phyloP scores from a whole-genome alignment of 2,797 vertebrate genomes.

The Parauchenoglanis ngamensis region DNA sequence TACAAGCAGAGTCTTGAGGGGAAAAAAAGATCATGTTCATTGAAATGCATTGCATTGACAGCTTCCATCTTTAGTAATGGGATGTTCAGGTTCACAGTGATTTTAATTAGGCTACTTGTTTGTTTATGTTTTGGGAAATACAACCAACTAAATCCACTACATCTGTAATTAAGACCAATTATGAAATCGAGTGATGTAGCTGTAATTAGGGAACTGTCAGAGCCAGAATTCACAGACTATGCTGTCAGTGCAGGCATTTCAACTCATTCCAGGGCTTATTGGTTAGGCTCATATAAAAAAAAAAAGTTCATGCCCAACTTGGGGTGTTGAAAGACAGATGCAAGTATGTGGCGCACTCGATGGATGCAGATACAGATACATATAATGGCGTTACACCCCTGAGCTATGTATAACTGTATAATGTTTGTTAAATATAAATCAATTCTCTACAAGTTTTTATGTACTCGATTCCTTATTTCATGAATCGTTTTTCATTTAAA shows the following conservation, averaged over 20 bases:
- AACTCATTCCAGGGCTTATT: not conserved
- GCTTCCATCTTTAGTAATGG: not conserved
- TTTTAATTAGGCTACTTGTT: not conserved
- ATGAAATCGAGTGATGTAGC: not conserved
- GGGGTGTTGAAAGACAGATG: too few species aligned
- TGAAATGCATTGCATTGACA: constrained; percentile 4
- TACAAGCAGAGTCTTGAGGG: not conserved
- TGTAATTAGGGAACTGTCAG: not conserved
- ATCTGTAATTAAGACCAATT: not conserved
- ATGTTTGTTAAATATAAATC: too few species aligned
- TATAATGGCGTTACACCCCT: not conserved
- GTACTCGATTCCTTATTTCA: too few species aligned
- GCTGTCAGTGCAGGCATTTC: not conserved
- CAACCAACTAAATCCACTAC: not conserved
- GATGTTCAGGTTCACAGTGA: not conserved
- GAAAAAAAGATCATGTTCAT: not conserved
- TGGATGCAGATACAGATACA: too few species aligned
- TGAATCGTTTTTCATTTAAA: too few species aligned
- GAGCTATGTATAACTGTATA: not conserved
- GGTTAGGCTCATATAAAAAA: too few species aligned
- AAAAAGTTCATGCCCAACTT: too few species aligned
- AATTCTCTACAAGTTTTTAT: too few species aligned
- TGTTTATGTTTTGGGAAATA: not conserved
- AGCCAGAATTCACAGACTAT: not conserved
- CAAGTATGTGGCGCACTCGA: too few species aligned